These are phyloP conservation scores for Pseudochirops cupreus DNA, from an alignment of 2,797 vertebrate species.

Conservation along the genomic window DNA sequence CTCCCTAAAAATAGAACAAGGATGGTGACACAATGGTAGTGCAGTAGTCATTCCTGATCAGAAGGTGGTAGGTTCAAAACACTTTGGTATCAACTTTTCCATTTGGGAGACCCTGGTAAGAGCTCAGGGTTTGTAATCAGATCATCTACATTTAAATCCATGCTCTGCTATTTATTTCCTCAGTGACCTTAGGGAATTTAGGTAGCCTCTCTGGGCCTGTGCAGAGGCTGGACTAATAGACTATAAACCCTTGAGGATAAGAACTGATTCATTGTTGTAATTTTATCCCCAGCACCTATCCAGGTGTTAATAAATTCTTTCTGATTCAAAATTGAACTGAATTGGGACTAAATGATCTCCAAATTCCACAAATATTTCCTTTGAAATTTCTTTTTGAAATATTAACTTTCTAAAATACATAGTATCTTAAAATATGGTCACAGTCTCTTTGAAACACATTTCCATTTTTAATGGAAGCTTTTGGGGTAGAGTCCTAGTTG, in stretches of 20 bases:
- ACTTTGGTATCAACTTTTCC: not conserved
- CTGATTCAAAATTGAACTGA: not conserved
- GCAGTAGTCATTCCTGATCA: not conserved
- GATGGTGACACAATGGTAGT: not conserved
- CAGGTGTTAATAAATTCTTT: not conserved
- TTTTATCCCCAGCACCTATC: not conserved
- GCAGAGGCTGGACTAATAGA: not conserved
- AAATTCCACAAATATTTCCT: not conserved
- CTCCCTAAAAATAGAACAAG: not conserved
- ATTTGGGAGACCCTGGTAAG: not conserved
- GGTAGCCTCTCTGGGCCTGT: not conserved
- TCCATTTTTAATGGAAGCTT: not conserved
- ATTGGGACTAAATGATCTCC: not conserved
- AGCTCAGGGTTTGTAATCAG: not conserved
- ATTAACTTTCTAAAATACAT: not conserved
- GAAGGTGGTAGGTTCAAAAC: not conserved
- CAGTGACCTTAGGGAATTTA: not conserved
- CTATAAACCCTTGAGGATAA: not conserved
- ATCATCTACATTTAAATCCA: not conserved
- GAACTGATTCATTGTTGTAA: not conserved
- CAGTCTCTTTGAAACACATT: not conserved
- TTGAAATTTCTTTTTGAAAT: not conserved
- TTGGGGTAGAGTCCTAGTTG: not conserved
- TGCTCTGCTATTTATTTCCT: not conserved
- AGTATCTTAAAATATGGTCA: not conserved